Percentiles rank a stretch among this genome's conserved stretches.
Evolutionary conservation across 2,888 invertebrate genomes (phyloP).

Genomic region (Protonemura montana): DNA sequence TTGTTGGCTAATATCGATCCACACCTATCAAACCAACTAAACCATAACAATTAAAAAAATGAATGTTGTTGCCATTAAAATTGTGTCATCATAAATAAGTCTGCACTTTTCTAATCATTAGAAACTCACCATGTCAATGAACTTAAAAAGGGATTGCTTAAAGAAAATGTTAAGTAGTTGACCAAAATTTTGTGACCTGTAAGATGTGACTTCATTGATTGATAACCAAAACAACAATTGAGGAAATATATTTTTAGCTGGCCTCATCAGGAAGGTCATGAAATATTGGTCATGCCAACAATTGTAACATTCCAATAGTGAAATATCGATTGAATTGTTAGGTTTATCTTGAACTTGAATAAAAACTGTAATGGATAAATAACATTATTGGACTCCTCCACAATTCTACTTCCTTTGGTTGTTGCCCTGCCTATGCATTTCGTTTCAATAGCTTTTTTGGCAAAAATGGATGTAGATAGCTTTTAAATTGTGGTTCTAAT

Average conservation of each 20-base stretch:
- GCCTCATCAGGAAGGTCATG: background rate
- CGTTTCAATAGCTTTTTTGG: too few species aligned
- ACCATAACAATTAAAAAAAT: background rate
- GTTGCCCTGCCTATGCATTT: too few species aligned
- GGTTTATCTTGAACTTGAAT: background rate
- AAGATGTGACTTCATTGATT: background rate
- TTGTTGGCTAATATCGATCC: background rate
- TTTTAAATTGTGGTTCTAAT: too few species aligned
- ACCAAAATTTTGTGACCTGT: background rate
- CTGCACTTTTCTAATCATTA: slow-evolving; percentile 19
- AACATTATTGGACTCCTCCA: background rate
- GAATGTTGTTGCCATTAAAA: slow-evolving; percentile 29
- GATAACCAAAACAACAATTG: background rate
- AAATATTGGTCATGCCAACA: background rate
- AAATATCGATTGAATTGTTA: background rate
- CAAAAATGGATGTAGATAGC: too few species aligned
- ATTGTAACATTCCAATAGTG: background rate
- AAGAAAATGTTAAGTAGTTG: background rate
- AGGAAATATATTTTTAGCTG: background rate
- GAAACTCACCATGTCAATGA: background rate
- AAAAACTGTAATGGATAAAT: background rate
- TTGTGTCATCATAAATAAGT: slow-evolving; percentile 33
- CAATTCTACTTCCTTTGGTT: too few species aligned
- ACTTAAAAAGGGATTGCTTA: background rate
- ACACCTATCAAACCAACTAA: background rate